phyloP scores from a whole-genome alignment of 2,888 invertebrate species.

The Pasiphila rectangulata region DNA sequence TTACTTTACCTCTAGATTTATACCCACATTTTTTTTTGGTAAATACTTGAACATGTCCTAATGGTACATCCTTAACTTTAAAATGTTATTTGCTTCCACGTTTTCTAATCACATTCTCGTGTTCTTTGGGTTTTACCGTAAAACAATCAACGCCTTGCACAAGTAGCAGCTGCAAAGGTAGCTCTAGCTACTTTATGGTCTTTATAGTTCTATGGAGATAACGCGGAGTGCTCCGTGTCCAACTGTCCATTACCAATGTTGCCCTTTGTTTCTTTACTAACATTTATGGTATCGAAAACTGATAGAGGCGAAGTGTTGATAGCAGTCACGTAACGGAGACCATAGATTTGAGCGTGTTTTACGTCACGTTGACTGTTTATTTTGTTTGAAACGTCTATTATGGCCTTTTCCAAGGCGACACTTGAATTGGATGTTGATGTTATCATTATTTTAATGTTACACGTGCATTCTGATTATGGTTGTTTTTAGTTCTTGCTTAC shows the following conservation, averaged over 20 bases:
- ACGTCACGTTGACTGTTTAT: not conserved
- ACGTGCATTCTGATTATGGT: too few relatives aligned
- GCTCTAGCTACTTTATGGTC: slow-evolving; percentile 52
- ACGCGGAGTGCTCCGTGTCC: slow-evolving; percentile 52
- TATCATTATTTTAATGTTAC: slow-evolving; percentile 35
- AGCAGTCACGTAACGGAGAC: slow-evolving; percentile 2
- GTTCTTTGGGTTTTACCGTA: slow-evolving; percentile 20
- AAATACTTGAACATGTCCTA: too few relatives aligned
- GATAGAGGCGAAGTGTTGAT: slow-evolving; percentile 15
- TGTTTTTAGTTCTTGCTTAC: too few relatives aligned
- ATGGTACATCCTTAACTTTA: too few relatives aligned
- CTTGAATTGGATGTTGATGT: slow-evolving; percentile 35
- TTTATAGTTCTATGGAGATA: slow-evolving; percentile 69
- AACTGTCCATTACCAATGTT: slow-evolving; percentile 69
- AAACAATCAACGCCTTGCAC: slow-evolving; percentile 47
- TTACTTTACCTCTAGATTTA: slow-evolving; percentile 1
- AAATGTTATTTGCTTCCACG: not conserved
- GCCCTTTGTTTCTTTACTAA: slow-evolving; percentile 52
- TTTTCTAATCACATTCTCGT: not conserved
- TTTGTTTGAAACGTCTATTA: not conserved
- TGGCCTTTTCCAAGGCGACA: slow-evolving; percentile 14
- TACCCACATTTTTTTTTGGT: not conserved
- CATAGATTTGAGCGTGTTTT: slow-evolving; percentile 2
- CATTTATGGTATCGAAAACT: slow-evolving; percentile 26
- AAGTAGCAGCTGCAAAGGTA: slow-evolving; percentile 62